Evolutionary conservation across 1,140 invertebrate species (phyloP), one percentile per base, ranked within the genome.

Genomic region (Leptopilina clavipes): DNA sequence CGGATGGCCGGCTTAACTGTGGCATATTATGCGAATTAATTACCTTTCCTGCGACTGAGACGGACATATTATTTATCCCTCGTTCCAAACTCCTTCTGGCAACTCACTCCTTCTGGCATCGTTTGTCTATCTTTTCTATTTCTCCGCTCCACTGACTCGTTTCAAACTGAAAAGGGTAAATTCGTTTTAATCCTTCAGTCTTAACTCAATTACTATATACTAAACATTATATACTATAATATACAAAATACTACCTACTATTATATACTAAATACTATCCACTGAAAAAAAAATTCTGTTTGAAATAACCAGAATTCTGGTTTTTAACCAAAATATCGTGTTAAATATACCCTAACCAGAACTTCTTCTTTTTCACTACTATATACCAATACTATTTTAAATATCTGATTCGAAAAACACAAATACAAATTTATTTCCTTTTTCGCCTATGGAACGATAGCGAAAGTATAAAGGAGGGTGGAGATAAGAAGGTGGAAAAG

Each of bases 1-100:
- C 84, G 84, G 85, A 90, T 89, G 87, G 89, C 83, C 84, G 81
- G 88, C 88, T 90, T 89, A 90, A 89, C 88, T 89, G 79, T 83
- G 86, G 88, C 86, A 90, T 90, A 90, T 90, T 90, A 90, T 89
- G 87, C 88, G 86, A 89, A 90, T 90, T 90, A 89, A 90, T 90
- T 89, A 89, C 84, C 85, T 81, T 83, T 81, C 77, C 84, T 79
- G 77, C 83, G 74, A 81, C 83, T 87, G 84, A 85, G 83, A 89
- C 85, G 84, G 85, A 86, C 86, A 87, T 90, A 90, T 89, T 89
- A 90, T 89, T 88, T 88, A 89, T 89, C 86, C 80, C 78, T 76
- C 45, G 75, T 71, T 73, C 37, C 80, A 84, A 84, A 76, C 81
- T 78, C 81, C 81, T 71, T 72, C 75, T 77, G 76, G 78, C 76